Conservation (phyloP, 2,113 vertebrate species). For the Laticauda laticaudata region DNA sequence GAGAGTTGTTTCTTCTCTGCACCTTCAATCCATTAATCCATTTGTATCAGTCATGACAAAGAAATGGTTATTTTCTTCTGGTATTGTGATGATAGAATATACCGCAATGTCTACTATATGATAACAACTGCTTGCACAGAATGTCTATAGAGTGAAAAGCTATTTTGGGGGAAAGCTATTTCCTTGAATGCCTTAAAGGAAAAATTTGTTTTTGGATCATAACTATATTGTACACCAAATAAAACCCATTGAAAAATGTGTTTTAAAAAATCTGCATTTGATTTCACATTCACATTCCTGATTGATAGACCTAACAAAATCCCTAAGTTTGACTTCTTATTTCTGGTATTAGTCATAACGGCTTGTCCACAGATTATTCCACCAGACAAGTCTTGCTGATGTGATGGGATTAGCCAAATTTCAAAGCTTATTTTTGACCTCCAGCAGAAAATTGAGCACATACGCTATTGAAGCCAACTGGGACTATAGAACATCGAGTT, state of each 20-base stretch:
- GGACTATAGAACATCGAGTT: constrained; percentile 85
- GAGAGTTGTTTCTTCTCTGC: neutral
- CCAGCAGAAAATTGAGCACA: constrained; percentile 78
- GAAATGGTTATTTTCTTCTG: neutral
- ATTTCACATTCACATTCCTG: constrained; percentile 20
- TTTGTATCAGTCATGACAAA: neutral
- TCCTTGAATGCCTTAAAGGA: neutral
- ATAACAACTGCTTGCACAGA: neutral
- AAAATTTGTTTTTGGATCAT: neutral
- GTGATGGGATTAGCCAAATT: constrained; percentile 78
- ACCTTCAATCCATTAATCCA: neutral
- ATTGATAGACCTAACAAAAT: constrained; percentile 64
- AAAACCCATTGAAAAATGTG: neutral
- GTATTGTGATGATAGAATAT: neutral
- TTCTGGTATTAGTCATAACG: constrained; percentile 67
- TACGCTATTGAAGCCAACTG: constrained; percentile 77
- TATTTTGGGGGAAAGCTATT: neutral
- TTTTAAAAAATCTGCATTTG: neutral
- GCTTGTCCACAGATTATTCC: constrained; percentile 68
- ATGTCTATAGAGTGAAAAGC: neutral
- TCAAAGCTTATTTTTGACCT: constrained; percentile 84
- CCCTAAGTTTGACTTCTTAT: constrained; percentile 61
- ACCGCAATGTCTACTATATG: neutral
- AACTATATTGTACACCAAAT: neutral
- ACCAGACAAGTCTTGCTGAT: constrained; percentile 66